Evolutionary conservation across 1,140 invertebrate genomes (phyloP).

Genomic region (Fopius arisanus): DNA sequence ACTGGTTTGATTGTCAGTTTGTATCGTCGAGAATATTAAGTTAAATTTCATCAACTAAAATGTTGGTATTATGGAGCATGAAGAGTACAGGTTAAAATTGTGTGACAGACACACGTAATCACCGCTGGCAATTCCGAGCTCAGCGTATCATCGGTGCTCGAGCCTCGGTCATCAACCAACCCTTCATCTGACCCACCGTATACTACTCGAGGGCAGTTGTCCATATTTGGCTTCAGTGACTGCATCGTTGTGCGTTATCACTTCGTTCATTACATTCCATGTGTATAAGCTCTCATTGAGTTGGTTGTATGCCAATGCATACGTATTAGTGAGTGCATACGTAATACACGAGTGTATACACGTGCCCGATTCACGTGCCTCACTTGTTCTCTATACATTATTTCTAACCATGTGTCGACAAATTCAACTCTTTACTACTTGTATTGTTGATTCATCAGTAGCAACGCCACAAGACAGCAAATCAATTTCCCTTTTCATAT

Average conservation of each 20-base stretch:
- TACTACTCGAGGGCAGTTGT: neutral
- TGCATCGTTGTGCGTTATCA: neutral
- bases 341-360: neutral
- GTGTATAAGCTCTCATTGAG: neutral
- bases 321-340: neutral
- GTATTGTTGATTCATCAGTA: no score
- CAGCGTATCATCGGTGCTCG: neutral
- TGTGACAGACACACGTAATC: conserved; percentile 24
- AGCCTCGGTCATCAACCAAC: neutral
- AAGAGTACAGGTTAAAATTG: conserved; percentile 11
- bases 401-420: no score
- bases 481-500: no score
- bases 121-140: neutral
- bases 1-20: no score
- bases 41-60: conserved; percentile 8
- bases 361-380: neutral
- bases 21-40: neutral
- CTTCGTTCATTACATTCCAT: neutral
- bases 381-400: neutral
- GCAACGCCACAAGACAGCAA: no score
- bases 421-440: no score
- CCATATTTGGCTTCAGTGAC: neutral
- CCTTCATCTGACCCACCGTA: neutral
- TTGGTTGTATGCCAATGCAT: neutral
- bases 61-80: conserved; percentile 13